Evolutionary conservation across 2,797 vertebrate genomes (phyloP), one percentile per base, ranked within the genome.

Genomic region (Prunella strophiata): DNA sequence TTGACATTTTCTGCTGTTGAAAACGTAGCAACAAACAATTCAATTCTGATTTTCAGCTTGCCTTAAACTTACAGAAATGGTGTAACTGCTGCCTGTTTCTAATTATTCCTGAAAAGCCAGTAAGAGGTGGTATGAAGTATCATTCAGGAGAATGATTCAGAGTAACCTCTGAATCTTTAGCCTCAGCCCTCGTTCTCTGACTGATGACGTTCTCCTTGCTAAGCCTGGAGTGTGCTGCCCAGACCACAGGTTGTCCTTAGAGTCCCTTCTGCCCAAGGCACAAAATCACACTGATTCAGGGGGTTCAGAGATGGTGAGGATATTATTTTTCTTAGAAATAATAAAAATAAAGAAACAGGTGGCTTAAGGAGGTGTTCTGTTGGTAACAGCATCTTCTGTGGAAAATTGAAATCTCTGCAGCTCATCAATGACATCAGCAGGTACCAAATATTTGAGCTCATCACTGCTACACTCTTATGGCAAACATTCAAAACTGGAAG

Each of bases 71-170:
- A 84, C 30, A 92, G 82, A 93, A 91, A 71, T 89, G 72, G 43
- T 85, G 61, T 67, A 75, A 81, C 61, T 61, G 52, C 67, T 16
- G 36, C 63, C 78, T 96, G 91, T 94, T 94, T 94, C 74, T 88
- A 88, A 96, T 95, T 94, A 91, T 73, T 94, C 70, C 70, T 87
- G 58, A 91, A 91, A 94, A 96, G 47, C 30, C 72, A 85, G 78
- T n/a, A 45, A 79, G 80, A 90, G 68, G 59, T 71, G 63, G 52
- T 50, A 40, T 0, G 3, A 88, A 94, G 77, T 65, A 78, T 71
- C 59, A 55, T 57, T 76, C 59, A 88, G 85, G 65, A 81, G 59
- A 76, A 84, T 89, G 89, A 91, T 87, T 91, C 88, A 94, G 71
- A 85, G 67, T 79, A 75, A 84, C 68, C 57, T 89, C 83, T 18